Base-by-base conservation (phyloP, 2,113 vertebrate species). In the Athene noctua region DNA sequence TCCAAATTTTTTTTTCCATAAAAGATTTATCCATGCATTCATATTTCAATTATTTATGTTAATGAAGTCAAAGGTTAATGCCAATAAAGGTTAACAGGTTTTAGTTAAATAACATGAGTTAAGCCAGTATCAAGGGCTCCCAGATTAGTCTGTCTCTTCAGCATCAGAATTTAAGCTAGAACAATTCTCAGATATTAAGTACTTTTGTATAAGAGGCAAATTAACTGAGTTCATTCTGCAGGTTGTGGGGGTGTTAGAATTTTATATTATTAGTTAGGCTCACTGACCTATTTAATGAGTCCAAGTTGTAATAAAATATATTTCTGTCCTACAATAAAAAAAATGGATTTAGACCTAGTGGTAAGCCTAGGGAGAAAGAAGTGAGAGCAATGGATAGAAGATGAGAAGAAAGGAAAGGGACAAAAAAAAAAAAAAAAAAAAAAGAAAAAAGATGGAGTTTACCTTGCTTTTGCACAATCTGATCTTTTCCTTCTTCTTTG, bases 31-130 rank as follows among this genome's bases (percentile, higher is more conserved):
- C 22, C 38, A 46, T 36, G 34, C 15, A 75, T 87, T 94, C 49
- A n/a, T 61, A 61, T 87, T 94, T 93, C 72, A 94, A 89, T 91
- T 96, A 96, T 80, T 71, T 90, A 63, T 78, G 51, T 67, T 96
- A 94, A 79, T 29, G 79, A 57, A 93, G 63, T 38, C n/a, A 86
- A 91, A 93, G 55, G 34, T 81, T 93, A 92, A 92, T 91, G 34
- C 21, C 68, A 77, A 90, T 61, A 78, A 71, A 73, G 34, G 26
- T 73, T 80, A 92, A 67, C 55, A 95, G 23, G 29, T 95, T 92
- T 82, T 84, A 78, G n/a, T 59, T 74, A 88, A 92, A 94, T 93
- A 92, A 68, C 11, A 59, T 65, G 65, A 92, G 88, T 61, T 88
- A 73, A 52, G 18, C 9, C 16, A 27, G 23, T 71, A 86, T 86